Base-by-base conservation (phyloP, 2,888 invertebrate species). In the Papilio protenor region DNA sequence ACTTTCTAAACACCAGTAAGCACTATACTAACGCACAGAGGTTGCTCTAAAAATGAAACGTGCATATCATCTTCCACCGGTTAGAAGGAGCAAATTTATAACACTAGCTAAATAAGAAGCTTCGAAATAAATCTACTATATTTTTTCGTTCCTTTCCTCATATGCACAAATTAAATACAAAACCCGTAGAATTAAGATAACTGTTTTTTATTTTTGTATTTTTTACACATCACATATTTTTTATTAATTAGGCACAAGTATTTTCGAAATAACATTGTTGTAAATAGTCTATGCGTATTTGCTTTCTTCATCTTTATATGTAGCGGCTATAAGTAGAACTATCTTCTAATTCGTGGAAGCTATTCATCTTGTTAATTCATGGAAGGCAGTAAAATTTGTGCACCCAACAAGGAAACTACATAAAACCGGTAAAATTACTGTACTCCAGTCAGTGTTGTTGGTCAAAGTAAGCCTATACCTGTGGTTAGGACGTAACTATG, bases 1-100 rank as follows among this genome's bases (percentile, higher is more conserved):
- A 69, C 66, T 69, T 69, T 69, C 66, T 69, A 69, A 69, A 69
- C 45, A 45, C 5, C n/a, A 45, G 66, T 21, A 40, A 66, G 23
- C 45, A 45, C 45, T 40, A 33, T 21, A 33, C 33, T 61, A 18
- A 33, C 18, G 18, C 16, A 33, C 12, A 12, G 27, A 55, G 6
- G 1, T 55, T 55, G 55, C n/a, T 55, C n/a, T 55, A 18, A 57
- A 57, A 57, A 57, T 10, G 21, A 5, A 10, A 57, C 57, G 11
- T 57, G 57, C 21, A 21, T 57, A 0, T 57, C 55, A 55, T 55
- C 52, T 16, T 55, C 21, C n/a, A 57, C 8, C 57, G 21, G 57
- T 57, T n/a, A 21, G 0, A 57, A 57, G 8, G 8, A 16, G 52
- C 16, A 16, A 10, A 57, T 21, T 6, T 57, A 14, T 18, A 5